Evolutionary conservation across 1,140 invertebrate species (phyloP).

Genomic region (Hyphantria cunea): DNA sequence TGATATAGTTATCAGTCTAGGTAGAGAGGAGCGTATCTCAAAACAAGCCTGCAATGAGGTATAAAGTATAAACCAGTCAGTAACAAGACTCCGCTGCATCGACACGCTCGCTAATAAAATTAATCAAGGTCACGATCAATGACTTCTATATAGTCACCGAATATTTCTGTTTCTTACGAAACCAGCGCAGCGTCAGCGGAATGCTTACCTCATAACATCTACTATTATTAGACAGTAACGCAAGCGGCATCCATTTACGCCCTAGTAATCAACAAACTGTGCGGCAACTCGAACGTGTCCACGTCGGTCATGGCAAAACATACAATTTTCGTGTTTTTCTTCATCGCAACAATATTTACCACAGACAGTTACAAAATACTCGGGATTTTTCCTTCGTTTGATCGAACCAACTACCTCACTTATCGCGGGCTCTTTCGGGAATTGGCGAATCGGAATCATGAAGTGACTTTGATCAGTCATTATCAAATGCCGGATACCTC

Average conservation of each 20-base stretch:
- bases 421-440: slow-evolving; percentile 85
- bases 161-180: slow-evolving; percentile 76
- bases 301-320: slow-evolving; percentile 53
- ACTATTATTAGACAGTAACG: slow-evolving; percentile 76
- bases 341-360: slow-evolving; percentile 51
- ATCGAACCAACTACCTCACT: slow-evolving; percentile 87
- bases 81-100: slow-evolving; percentile 30
- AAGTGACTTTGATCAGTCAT: slow-evolving; percentile 86
- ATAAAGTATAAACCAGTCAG: slow-evolving; percentile 36
- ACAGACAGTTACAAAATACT: slow-evolving; percentile 82
- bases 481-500: slow-evolving; percentile 81
- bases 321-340: slow-evolving; percentile 46
- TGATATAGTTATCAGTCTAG: too few species aligned
- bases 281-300: slow-evolving; percentile 57
- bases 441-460: slow-evolving; percentile 84
- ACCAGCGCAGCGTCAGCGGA: slow-evolving; percentile 55
- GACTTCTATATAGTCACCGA: slow-evolving; percentile 54
- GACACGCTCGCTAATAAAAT: slow-evolving; percentile 38
- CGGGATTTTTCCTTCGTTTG: slow-evolving; percentile 84
- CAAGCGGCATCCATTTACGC: slow-evolving; percentile 56
- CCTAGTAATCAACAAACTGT: slow-evolving; percentile 66
- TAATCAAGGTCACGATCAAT: slow-evolving; percentile 70
- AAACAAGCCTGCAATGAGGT: not conserved
- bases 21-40: too few species aligned
- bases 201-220: slow-evolving; percentile 74